A percentile compares a stretch with the other conserved stretches of the same genome.
These are phyloP conservation scores for Labia minor DNA, from an alignment of 2,888 invertebrate genomes.

Conservation along the genomic window DNA sequence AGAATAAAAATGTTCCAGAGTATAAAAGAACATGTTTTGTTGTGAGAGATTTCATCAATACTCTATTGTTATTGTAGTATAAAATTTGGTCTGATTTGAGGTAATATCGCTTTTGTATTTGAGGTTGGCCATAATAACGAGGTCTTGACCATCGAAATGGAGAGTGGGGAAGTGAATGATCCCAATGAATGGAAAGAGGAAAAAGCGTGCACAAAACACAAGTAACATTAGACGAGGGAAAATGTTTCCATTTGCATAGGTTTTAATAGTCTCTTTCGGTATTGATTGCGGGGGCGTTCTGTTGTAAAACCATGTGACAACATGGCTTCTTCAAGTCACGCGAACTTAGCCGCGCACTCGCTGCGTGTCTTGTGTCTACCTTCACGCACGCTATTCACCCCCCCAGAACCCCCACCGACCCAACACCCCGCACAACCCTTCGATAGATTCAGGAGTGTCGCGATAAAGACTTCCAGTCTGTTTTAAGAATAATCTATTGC, in stretches of 20 bases:
- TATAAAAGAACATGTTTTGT: conserved; percentile 13
- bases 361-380: conserved; percentile 8
- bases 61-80: not conserved
- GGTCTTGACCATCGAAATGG: not conserved
- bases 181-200: not conserved
- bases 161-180: not conserved
- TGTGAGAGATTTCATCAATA: conserved; percentile 13
- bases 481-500: not conserved
- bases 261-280: conserved; percentile 7
- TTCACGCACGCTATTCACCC: not conserved
- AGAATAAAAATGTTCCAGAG: not conserved
- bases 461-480: not conserved
- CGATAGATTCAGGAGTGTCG: not conserved
- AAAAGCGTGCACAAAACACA: too few relatives aligned
- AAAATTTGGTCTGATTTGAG: conserved; percentile 1
- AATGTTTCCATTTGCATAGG: conserved; percentile 8
- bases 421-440: too few relatives aligned
- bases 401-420: not conserved
- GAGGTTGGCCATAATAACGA: not conserved
- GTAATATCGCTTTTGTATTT: conserved; percentile 1
- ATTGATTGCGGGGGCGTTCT: conserved; percentile 13
- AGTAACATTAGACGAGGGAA: not conserved
- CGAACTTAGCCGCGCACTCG: not conserved
- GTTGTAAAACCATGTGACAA: conserved; percentile 24
- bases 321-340: conserved; percentile 18